Evolutionary conservation across 2,888 invertebrate species (phyloP).

Genomic region (Drosophila meridionalis): DNA sequence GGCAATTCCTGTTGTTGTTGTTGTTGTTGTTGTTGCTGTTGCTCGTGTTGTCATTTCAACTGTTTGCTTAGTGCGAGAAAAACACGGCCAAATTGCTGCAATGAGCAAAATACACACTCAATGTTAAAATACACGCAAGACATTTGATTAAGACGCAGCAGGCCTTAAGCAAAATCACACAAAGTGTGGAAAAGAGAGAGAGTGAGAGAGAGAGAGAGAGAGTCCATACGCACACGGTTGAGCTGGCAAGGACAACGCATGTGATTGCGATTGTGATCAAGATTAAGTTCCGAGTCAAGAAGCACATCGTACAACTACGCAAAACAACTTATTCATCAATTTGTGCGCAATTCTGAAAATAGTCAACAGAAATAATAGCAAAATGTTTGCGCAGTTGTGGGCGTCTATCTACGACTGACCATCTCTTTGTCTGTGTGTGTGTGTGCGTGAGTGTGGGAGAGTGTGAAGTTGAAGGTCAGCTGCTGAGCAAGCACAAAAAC

Average conservation of each 20-base stretch:
- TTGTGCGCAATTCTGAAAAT: constrained; percentile 67
- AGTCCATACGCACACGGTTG: constrained; percentile 23
- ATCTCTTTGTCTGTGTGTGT: neutral
- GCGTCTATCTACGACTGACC: constrained; percentile 19
- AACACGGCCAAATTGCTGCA: constrained; percentile 65
- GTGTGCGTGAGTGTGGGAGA: constrained; percentile 5
- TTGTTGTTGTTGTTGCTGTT: constrained; percentile 4
- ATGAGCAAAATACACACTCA: constrained; percentile 48
- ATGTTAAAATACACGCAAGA: constrained; percentile 43
- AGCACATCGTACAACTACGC: constrained; percentile 39
- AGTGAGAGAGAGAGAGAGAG: neutral
- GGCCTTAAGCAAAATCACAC: constrained; percentile 28
- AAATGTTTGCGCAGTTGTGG: constrained; percentile 26
- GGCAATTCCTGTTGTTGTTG: constrained; percentile 19
- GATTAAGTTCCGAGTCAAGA: constrained; percentile 63
- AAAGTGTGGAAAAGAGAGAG: neutral
- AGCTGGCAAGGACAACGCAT: constrained; percentile 48
- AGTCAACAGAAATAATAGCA: constrained; percentile 59
- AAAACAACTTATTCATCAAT: constrained; percentile 71
- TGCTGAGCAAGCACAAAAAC: constrained; percentile 58
- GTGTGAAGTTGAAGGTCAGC: constrained; percentile 54
- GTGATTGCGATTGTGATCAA: constrained; percentile 57
- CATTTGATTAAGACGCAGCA: constrained; percentile 60
- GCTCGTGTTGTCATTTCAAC: constrained; percentile 51
- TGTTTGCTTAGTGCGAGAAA: constrained; percentile 64